These are phyloP conservation scores for Mionectes olivaceus DNA, from an alignment of 2,797 vertebrate species.

Conservation along the genomic window DNA sequence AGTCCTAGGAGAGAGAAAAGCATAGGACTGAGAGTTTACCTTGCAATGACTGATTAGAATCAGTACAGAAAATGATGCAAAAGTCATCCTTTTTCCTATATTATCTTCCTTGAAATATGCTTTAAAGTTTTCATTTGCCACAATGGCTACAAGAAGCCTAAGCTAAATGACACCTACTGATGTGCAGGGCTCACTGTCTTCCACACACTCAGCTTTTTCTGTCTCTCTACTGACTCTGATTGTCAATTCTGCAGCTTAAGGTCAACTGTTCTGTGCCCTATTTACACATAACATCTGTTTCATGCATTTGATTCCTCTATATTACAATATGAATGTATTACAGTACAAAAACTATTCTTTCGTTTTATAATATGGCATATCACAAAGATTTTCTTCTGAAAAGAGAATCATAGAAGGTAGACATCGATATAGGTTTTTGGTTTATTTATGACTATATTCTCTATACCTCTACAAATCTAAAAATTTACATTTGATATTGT, in stretches of 20 bases:
- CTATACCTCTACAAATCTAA: background rate
- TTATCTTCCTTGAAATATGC: background rate
- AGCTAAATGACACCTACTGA: background rate
- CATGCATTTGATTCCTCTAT: background rate
- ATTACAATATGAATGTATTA: background rate
- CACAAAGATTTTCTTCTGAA: background rate
- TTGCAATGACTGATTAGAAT: background rate
- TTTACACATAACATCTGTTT: background rate
- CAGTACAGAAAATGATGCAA: background rate
- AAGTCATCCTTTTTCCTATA: background rate
- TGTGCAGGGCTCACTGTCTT: background rate
- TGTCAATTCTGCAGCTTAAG: background rate
- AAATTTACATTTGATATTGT: background rate
- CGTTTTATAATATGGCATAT: background rate
- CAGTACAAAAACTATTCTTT: background rate
- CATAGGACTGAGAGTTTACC: background rate
- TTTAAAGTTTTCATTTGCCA: background rate
- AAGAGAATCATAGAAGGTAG: background rate
- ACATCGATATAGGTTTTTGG: background rate
- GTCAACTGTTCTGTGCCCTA: background rate
- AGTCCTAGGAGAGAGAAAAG: background rate
- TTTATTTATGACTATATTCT: background rate
- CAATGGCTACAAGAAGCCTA: background rate
- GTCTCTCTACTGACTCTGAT: background rate
- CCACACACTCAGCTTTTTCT: background rate